Conservation (phyloP, 2,888 invertebrate genomes). For the Uropetala carovei region DNA sequence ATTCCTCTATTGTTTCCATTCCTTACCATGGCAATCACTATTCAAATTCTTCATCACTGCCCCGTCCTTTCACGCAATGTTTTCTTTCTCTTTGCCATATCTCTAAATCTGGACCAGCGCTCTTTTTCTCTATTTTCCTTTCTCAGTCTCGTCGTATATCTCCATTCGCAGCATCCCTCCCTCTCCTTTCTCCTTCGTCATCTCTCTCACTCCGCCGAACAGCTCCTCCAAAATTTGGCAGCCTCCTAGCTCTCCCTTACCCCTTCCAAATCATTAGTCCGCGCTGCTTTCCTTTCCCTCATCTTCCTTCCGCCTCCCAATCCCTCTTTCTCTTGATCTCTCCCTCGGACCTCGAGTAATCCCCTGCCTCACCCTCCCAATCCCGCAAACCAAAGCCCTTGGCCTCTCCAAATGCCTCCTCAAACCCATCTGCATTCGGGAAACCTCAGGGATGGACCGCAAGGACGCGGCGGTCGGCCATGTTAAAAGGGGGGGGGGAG, state of each 20-base stretch:
- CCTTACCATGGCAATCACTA: background rate
- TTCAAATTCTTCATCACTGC: conserved; percentile 2
- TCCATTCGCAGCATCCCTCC: conserved; percentile 12
- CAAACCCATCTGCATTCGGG: conserved; percentile 62
- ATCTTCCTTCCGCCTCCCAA: conserved; percentile 25
- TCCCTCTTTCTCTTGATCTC: background rate
- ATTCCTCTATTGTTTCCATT: background rate
- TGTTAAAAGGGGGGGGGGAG: conserved; percentile 10
- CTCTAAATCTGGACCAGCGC: background rate
- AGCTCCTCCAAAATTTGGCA: background rate
- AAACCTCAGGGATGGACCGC: conserved; percentile 62
- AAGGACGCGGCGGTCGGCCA: background rate
- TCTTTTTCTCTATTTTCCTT: background rate
- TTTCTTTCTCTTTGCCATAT: background rate
- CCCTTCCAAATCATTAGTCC: conserved; percentile 61
- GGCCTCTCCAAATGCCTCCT: conserved; percentile 57
- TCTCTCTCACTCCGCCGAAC: background rate
- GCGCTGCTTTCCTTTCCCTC: conserved; percentile 39
- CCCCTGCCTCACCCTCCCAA: background rate
- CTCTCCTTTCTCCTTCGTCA: background rate
- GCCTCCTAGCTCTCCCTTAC: background rate
- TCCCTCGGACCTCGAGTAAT: conserved; percentile 3
- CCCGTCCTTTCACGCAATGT: background rate
- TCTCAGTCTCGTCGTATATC: background rate
- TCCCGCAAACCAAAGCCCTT: conserved; percentile 43